phyloP scores from a whole-genome alignment of 2,113 vertebrate genomes.

The Tringa solitaria region DNA sequence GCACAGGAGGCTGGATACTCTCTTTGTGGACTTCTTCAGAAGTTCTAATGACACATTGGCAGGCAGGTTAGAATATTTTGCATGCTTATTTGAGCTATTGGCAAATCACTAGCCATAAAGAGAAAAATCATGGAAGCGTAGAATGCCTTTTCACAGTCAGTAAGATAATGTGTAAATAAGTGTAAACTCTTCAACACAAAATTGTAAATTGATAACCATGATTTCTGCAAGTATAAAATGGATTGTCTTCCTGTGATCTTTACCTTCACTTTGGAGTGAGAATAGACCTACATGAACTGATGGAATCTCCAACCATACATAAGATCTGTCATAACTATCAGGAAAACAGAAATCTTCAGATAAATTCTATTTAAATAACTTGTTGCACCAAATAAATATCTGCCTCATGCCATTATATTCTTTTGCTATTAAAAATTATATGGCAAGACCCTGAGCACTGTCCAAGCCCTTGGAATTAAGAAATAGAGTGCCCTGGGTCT shows the following conservation, averaged over 20 bases:
- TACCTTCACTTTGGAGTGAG: background rate
- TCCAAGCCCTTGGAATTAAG: background rate
- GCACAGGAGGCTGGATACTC: background rate
- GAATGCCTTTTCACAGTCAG: background rate
- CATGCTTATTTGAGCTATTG: background rate
- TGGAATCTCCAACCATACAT: background rate
- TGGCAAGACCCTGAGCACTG: background rate
- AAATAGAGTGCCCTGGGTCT: background rate
- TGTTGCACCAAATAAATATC: background rate
- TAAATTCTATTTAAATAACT: background rate
- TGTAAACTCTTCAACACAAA: background rate
- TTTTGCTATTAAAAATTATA: background rate
- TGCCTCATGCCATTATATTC: background rate
- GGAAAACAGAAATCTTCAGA: background rate
- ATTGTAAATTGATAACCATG: background rate
- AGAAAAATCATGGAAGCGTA: background rate
- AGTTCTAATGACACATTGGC: background rate
- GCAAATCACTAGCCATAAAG: background rate
- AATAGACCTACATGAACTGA: background rate
- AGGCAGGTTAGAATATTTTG: background rate
- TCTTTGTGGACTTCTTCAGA: background rate
- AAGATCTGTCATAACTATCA: background rate
- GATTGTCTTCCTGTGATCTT: background rate
- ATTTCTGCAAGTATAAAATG: background rate
- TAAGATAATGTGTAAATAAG: background rate